Evolutionary conservation across 2,797 vertebrate genomes (phyloP), one percentile per base, ranked within the genome.

Genomic region (Acrocephalus scirpaceus): DNA sequence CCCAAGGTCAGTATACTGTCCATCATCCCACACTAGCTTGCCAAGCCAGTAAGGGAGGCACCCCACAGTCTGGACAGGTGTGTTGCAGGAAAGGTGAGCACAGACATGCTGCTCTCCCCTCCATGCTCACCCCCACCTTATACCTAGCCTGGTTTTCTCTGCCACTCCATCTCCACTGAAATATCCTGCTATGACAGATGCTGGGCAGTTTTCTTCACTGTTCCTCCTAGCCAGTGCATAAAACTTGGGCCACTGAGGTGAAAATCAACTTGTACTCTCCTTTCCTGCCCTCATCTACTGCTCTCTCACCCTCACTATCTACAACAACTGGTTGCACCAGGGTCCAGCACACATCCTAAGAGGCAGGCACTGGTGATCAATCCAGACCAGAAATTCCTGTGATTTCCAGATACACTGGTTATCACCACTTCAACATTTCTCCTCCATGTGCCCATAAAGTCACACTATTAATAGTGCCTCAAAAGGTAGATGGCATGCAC

Each of bases 11-110:
- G 23, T 19, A 51, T n/a, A 42, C 11, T 32, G 42, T 29, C 36
- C 29, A 25, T 23, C 13, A 62, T 36, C 26, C 38, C 26, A 75
- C 42, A 18, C 23, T 36, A n/a, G n/a, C 30, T 70, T 53, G 38
- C 22, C 13, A 36, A 60, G 22, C 5, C n/a, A 51, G 7, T n/a
- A 44, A 36, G 44, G 51, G 22, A 38, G 16, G 45, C 5, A 74
- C 25, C 14, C 9, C 62, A 47, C 10, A 54, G n/a, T 26, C 42
- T 42, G 38, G 65, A 48, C 22, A 70, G 18, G 8, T 0, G 0
- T 42, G 53, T 32, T 42, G 62, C 44, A 67, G 30, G 17, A 54
- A 64, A 53, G 14, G 12, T 5, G 6, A 26, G 40, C n/a, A 78
- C 18, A 61, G 25, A 15, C 25, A 14, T 11, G 21, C 34, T 73